Evolutionary conservation across 2,113 vertebrate genomes (phyloP), one percentile per base, ranked within the genome.

Genomic region (Thinocorus orbignyianus): DNA sequence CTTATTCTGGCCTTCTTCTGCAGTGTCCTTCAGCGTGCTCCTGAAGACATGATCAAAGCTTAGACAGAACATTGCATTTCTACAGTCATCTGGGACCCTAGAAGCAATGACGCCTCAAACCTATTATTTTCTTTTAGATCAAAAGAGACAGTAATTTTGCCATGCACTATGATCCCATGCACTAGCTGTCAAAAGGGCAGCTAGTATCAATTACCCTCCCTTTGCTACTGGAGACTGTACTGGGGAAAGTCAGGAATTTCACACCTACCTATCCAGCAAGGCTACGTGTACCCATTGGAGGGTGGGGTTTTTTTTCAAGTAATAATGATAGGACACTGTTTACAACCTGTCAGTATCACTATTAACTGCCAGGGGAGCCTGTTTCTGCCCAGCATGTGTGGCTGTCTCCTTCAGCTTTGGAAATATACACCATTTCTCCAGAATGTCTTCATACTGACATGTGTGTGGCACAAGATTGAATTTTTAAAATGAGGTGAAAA

Each of bases 181-280:
- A 35, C 30, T 61, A 51, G 81, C 1, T 92, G 71, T 55, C 68
- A 66, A 61, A 93, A 94, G 83, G 71, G 71, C 72, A 86, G 76
- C 72, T 70, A 39, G 79, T 88, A 86, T 88, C 90, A 88, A 24
- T 91, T 88, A 89, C 35, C 33, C 26, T 81, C 39, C 35, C 51
- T 57, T 93, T 76, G 48, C 83, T 73, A 3, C n/a, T 86, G 71
- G 86, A 95, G 60, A 76, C 68, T 6, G 8, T 51, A 92, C 28
- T 57, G 81, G 93, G 78, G 81, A 86, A 88, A 96, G 90, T 85
- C 87, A 70, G 79, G 95, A 93, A 94, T 93, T 83, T 96, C 90
- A 70, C 93, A 86, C 88, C 80, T 76, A 66, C 35, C 85, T 51
- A 92, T 91, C 76, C 93, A 94, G 87, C 81, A 42, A 92, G 91